Base-by-base conservation (phyloP, 2,888 invertebrate genomes). In the Drosophila vallismaia region DNA sequence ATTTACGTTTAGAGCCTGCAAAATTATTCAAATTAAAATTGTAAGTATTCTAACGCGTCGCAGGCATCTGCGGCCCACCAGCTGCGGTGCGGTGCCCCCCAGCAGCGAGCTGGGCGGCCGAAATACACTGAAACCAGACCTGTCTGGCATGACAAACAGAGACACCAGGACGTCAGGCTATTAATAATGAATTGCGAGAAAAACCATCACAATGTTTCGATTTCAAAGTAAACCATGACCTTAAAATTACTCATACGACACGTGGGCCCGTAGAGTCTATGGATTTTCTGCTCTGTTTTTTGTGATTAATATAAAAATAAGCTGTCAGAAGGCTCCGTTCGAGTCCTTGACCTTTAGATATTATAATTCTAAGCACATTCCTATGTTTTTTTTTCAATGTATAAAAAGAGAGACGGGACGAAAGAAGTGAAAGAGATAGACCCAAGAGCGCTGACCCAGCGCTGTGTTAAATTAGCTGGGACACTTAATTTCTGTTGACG, bases 401-500 rank as follows among this genome's bases (percentile, higher is more conserved):
- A 40, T 7, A 5, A 28, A 26, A 14, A 24, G 3, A 2, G 56
- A 49, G 14, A 55, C 7, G 5, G 9, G 10, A 14, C 24, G 26
- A 38, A 3, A 3, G 4, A 4, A 26, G 4, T 24, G 6, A 8
- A n/a, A 31, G 14, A 33, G 19, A 26, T 24, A 38, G 38, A 52
- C 24, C 50, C 42, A 46, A 54, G 53, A 67, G 73, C 55, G 57
- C 71, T 72, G 62, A 53, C 63, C 69, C 68, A 68, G 71, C 54
- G 49, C 71, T 75, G 84, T 72, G 81, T 85, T 82, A 82, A 82
- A 87, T 82, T 82, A 87, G 87, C 87, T 82, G 82, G 85, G 87
- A 82, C 82, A 87, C 85, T 82, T 82, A 87, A 82, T 82, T 82
- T 82, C 87, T 82, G 82, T 82, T 82, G 82, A 82, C 82, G 82